phyloP scores from a whole-genome alignment of 2,888 invertebrate species.

The Leucania comma region DNA sequence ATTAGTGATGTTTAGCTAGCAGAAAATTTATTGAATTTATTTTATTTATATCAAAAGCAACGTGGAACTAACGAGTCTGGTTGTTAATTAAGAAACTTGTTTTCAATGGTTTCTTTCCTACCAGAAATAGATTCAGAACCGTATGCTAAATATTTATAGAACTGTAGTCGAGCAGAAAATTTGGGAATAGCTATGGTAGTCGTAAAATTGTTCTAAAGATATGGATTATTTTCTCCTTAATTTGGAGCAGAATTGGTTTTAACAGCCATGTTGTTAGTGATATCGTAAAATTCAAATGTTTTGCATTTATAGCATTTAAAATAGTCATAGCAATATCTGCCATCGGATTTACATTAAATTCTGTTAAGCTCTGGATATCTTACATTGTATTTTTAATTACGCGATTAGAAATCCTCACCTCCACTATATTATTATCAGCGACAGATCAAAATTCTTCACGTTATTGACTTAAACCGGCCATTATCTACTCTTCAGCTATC shows the following conservation, averaged over 20 bases:
- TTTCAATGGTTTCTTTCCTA: conserved; percentile 40
- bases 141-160: conserved; percentile 41
- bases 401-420: conserved; percentile 14
- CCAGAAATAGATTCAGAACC: conserved; percentile 34
- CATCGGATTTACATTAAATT: background rate
- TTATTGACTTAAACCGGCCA: conserved; percentile 22
- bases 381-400: background rate
- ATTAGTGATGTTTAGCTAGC: conserved; percentile 23
- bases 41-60: conserved; percentile 38
- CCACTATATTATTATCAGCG: background rate
- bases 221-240: background rate
- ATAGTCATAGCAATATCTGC: background rate
- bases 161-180: conserved; percentile 3
- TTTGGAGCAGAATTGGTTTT: background rate
- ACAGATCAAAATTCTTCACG: conserved; percentile 8
- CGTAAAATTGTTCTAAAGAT: conserved; percentile 8
- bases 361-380: background rate
- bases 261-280: background rate
- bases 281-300: background rate
- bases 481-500: conserved; percentile 8
- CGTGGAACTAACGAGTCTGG: conserved; percentile 24
- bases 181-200: background rate
- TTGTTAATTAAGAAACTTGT: conserved; percentile 65
- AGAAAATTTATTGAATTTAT: conserved; percentile 29
- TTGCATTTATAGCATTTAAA: background rate